Percentiles rank a stretch among this genome's conserved stretches.
Conservation (phyloP, 2,797 vertebrate species). For the Protonibea diacanthus region DNA sequence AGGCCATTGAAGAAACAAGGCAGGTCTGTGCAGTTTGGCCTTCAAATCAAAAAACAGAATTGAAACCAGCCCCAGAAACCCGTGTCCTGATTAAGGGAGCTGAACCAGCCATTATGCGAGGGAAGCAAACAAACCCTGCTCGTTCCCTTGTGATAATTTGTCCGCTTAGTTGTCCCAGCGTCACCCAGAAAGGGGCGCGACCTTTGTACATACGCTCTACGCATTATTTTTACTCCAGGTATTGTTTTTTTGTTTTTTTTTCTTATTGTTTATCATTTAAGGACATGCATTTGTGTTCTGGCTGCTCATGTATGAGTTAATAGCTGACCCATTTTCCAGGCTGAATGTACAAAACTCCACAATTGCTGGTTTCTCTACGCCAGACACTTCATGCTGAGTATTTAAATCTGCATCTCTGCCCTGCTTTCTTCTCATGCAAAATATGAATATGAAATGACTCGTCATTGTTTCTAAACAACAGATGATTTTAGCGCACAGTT, state of each 20-base stretch:
- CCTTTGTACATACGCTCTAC: constrained; percentile 45
- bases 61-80: constrained; percentile 62
- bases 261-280: constrained; percentile 42
- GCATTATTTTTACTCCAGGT: not conserved
- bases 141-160: constrained; percentile 51
- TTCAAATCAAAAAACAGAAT: constrained; percentile 62
- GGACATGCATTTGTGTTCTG: constrained; percentile 53
- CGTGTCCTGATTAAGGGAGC: constrained; percentile 69
- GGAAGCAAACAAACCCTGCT: constrained; percentile 67
- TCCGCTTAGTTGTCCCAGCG: constrained; percentile 49
- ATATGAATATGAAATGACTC: constrained; percentile 3
- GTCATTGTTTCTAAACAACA: constrained; percentile 20
- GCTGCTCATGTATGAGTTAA: constrained; percentile 64
- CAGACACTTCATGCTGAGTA: constrained; percentile 61
- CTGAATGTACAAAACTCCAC: constrained; percentile 45
- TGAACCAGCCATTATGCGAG: constrained; percentile 71
- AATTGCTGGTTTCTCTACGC: constrained; percentile 9
- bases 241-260: too few species aligned
- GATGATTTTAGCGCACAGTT: constrained; percentile 14
- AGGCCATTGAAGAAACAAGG: constrained; percentile 69
- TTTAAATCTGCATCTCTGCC: constrained; percentile 38
- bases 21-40: constrained; percentile 79
- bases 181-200: constrained; percentile 40
- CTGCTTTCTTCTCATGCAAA: constrained; percentile 47
- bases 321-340: constrained; percentile 77